These are phyloP conservation scores for Cephalotes varians DNA, from an alignment of 2,888 invertebrate genomes.

Conservation along the genomic window DNA sequence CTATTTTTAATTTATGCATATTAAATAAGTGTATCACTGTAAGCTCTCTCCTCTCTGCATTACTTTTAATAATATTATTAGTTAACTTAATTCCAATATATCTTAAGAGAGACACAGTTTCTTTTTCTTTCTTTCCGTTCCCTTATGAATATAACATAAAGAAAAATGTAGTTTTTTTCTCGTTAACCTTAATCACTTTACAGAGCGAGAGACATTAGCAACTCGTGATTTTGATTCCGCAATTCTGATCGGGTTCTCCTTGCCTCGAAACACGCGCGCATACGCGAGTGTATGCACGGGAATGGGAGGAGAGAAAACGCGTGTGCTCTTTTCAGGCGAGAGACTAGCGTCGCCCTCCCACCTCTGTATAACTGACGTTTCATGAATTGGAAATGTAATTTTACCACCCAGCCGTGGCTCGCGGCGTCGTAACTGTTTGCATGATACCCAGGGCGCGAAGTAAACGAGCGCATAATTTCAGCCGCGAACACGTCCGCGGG, in stretches of 20 bases:
- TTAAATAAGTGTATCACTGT: background rate
- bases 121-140: too few species aligned
- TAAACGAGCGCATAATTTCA: constrained; percentile 83
- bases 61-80: background rate
- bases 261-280: constrained; percentile 54
- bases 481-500: constrained; percentile 73
- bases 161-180: background rate
- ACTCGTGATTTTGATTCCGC: constrained; percentile 62
- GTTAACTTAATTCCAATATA: background rate
- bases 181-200: background rate
- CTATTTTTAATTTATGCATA: background rate
- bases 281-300: background rate
- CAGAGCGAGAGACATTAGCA: constrained; percentile 13
- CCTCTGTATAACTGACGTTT: constrained; percentile 82
- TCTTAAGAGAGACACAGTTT: background rate
- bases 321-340: constrained; percentile 70
- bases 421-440: constrained; percentile 81
- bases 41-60: too few species aligned
- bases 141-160: background rate
- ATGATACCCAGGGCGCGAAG: constrained; percentile 80
- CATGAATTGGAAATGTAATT: constrained; percentile 86
- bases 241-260: constrained; percentile 61
- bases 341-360: constrained; percentile 65
- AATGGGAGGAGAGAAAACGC: constrained; percentile 62
- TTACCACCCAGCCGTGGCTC: constrained; percentile 76